Evolutionary conservation across 2,888 invertebrate genomes (phyloP).

Genomic region (Drosophila merina): DNA sequence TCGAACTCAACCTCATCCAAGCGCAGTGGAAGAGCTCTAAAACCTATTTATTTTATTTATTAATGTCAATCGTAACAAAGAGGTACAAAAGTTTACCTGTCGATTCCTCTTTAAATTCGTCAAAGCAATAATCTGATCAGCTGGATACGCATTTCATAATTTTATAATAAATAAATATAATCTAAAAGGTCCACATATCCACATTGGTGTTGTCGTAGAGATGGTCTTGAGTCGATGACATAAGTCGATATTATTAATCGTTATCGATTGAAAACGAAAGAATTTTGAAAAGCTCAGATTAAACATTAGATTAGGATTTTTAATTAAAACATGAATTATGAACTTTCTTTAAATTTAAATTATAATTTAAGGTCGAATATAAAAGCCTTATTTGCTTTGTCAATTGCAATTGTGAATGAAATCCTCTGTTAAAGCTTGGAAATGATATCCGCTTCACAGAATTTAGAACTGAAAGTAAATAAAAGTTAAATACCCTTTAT

Average conservation of each 20-base stretch:
- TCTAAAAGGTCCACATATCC: neutral
- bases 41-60: neutral
- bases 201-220: neutral
- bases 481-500: neutral
- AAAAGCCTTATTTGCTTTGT: neutral
- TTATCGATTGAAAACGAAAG: neutral
- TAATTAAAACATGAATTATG: too few species aligned
- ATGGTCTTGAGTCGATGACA: neutral
- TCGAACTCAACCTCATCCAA: neutral
- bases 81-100: neutral
- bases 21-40: neutral
- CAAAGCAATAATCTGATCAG: neutral
- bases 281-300: too few species aligned
- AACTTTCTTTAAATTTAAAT: too few species aligned
- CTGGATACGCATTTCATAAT: neutral
- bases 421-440: neutral
- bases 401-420: neutral
- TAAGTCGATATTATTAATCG: neutral
- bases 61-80: neutral
- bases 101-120: neutral
- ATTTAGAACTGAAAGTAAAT: neutral
- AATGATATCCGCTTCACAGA: neutral
- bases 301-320: too few species aligned
- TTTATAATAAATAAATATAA: neutral
- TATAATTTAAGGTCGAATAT: too few species aligned